Evolutionary conservation across 2,797 vertebrate genomes (phyloP).

Genomic region (Champsocephalus esox): DNA sequence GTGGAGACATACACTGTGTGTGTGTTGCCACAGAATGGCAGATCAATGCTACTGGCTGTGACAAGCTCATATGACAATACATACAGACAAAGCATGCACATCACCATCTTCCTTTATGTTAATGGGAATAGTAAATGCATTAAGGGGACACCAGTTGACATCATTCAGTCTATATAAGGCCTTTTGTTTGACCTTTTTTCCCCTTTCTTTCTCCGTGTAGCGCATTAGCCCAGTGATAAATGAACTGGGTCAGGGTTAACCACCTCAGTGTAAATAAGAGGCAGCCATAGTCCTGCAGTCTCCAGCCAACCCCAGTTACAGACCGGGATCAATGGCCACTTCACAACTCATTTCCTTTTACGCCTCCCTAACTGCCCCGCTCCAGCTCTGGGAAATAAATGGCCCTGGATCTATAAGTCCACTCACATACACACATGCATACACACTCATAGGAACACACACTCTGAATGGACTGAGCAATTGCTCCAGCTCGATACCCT

Average conservation of each 20-base stretch:
- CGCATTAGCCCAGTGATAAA: conserved; percentile 66
- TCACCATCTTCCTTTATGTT: conserved; percentile 5
- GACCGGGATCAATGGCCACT: conserved; percentile 87
- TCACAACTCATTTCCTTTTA: conserved; percentile 91
- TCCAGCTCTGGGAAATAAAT: conserved; percentile 83
- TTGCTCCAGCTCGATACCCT: conserved; percentile 74
- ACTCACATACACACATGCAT: conserved; percentile 62
- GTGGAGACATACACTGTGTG: conserved; percentile 11
- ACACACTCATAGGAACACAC: conserved; percentile 43
- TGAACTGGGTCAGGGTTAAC: conserved; percentile 69
- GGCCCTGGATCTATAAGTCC: conserved; percentile 83
- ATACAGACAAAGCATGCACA: neutral
- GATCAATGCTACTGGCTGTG: neutral
- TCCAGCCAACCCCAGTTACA: conserved; percentile 55
- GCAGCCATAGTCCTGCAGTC: conserved; percentile 66
- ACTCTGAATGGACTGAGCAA: conserved; percentile 61
- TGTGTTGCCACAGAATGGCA: neutral
- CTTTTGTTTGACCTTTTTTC: conserved; percentile 38
- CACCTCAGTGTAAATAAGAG: conserved; percentile 77
- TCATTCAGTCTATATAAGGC: conserved; percentile 18
- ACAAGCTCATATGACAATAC: neutral
- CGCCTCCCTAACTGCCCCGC: conserved; percentile 84
- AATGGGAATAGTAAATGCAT: neutral
- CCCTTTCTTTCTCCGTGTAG: neutral
- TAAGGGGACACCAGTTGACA: conserved; percentile 10